Evolutionary conservation across 2,888 invertebrate species (phyloP), one percentile per base, ranked within the genome.

Genomic region (Cinara cedri): DNA sequence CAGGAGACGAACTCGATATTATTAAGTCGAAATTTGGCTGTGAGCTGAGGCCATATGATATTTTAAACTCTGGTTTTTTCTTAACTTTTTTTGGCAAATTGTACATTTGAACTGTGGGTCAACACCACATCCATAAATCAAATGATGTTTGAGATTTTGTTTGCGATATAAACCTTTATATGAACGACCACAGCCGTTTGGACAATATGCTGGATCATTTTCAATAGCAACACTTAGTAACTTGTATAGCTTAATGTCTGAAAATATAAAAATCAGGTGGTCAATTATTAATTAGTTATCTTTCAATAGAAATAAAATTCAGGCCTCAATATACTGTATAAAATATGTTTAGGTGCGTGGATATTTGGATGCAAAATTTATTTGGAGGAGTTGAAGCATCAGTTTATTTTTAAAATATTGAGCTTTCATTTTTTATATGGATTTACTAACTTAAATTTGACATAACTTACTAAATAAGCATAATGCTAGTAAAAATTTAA

Each of bases 61-160:
- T n/a, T 68, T 74, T 34, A 82, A 71, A 6, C 75, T 81, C 24
- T 66, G 80, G 13, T 82, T 82, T 74, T 82, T 82, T 21, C 75
- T 82, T 24, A 82, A 81, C 34, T 81, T 76, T 70, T 82, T 82
- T 1, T 82, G 81, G 55, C 83, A 83, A 63, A 82, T 44, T 49
- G 81, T 75, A 55, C 84, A 84, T 8, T 82, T 78, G 80, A 84
- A 84, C 76, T 83, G 83, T 24, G 83, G 83, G 21, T 72, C 70
- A 24, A 83, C 82, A n/a, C 84, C 84, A 80, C 84, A 83, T 65
- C 82, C 82, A 66, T 82, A 82, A 9, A 81, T 81, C 54, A 82
- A 65, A 65, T 83, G 83, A 11, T 81, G 49, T 60, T 75, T 76
- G 6, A 81, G 70, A 34, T 81, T 81, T 1, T 74, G 65, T 57